These are phyloP conservation scores for Cryptotis parvus DNA, from an alignment of 2,113 vertebrate species.

Conservation along the genomic window DNA sequence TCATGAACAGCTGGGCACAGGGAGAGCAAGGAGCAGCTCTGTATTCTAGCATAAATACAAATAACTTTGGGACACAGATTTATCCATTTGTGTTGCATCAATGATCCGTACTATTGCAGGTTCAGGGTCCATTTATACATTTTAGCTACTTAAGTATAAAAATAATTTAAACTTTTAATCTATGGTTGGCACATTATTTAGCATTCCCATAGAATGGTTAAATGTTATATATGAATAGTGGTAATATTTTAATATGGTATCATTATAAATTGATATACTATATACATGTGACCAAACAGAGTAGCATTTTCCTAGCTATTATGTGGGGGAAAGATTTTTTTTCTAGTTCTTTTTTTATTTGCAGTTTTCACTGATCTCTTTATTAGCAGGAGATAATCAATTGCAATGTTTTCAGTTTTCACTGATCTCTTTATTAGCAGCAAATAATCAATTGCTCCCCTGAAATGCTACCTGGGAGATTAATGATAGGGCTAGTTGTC, in stretches of 20 bases:
- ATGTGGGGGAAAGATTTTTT: neutral
- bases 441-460: neutral
- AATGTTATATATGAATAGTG: neutral
- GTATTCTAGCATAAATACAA: too few relatives aligned
- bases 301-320: neutral
- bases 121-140: neutral
- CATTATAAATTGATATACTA: neutral
- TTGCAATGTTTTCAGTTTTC: neutral
- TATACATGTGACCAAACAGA: neutral
- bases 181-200: neutral
- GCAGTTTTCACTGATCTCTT: neutral
- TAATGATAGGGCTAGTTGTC: neutral
- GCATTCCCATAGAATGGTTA: neutral
- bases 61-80: neutral
- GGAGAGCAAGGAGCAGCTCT: too few relatives aligned
- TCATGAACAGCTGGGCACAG: too few relatives aligned
- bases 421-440: neutral
- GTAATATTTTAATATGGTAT: conserved; percentile 27
- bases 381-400: conserved; percentile 15
- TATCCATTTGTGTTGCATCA: too few relatives aligned
- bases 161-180: conserved; percentile 27
- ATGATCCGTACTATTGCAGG: neutral
- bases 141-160: neutral
- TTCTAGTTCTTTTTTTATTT: conserved; percentile 35
- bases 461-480: neutral